Conservation (phyloP, 2,113 vertebrate species). For the Hippocampus barbouri region DNA sequence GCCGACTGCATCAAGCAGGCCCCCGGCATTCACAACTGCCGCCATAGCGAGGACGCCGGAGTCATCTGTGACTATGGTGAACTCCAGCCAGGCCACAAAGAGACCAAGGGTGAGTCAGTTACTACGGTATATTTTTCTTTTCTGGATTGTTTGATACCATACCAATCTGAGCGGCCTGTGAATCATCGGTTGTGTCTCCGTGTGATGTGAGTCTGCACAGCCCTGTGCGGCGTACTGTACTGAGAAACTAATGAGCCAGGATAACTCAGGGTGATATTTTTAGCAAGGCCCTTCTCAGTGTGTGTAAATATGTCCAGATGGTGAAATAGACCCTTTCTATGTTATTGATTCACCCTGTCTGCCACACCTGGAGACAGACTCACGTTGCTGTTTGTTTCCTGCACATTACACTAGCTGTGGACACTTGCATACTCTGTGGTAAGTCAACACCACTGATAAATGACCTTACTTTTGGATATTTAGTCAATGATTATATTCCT, state of each 20-base stretch:
- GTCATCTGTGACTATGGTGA: conserved; percentile 88
- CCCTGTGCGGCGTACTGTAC: conserved; percentile 7
- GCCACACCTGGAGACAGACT: conserved; percentile 37
- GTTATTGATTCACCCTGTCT: conserved; percentile 53
- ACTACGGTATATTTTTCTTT: neutral
- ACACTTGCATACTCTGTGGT: neutral
- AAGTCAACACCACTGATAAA: conserved; percentile 26
- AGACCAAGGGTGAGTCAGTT: conserved; percentile 75
- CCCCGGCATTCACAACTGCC: conserved; percentile 89
- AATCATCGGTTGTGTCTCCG: conserved; percentile 9
- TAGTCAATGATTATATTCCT: neutral
- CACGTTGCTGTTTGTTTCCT: conserved; percentile 42
- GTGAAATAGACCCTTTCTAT: conserved; percentile 36
- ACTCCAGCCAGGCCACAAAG: conserved; percentile 55
- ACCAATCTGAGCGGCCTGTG: neutral
- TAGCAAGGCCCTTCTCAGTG: neutral
- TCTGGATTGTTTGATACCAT: neutral
- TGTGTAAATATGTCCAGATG: conserved; percentile 48
- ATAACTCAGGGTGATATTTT: conserved; percentile 5
- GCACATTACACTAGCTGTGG: conserved; percentile 23
- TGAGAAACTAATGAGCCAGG: conserved; percentile 30
- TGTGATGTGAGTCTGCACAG: neutral
- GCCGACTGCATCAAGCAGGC: conserved; percentile 89
- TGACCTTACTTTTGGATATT: neutral
- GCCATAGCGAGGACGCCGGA: conserved; percentile 92